Base-by-base conservation (phyloP, 2,113 vertebrate species). In the Apteryx mantelli region DNA sequence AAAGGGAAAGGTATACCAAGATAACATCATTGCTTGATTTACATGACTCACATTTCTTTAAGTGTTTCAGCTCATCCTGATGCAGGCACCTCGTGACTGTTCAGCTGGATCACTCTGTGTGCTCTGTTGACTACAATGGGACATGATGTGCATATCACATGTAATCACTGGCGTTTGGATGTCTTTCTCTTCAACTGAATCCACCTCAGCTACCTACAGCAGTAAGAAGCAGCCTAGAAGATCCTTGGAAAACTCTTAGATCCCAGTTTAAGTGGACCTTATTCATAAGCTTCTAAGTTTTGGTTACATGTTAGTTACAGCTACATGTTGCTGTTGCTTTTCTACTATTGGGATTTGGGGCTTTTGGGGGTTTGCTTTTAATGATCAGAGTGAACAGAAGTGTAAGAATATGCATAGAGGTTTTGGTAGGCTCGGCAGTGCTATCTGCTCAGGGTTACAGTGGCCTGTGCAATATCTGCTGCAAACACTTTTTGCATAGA, bases 11-110 rank as follows among this genome's bases (percentile, higher is more conserved):
- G 7, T 36, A 9, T 42, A 21, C 46, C 76, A 46, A 2, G 12
- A 46, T 55, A 78, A 20, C 19, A 73, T 9, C 0, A 2, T 24
- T n/a, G 1, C 46, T 68, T 60, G 46, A 50, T 76, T 90, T 24
- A 55, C 0, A 0, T 21, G 9, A 42, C 14, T 82, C 1, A 1
- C 4, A 3, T 56, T 68, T 82, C 26, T 85, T 52, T 20, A 17
- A 86, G 8, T 18, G 10, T 61, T 42, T 82, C 82, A 48, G 25
- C 52, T 77, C 25, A 44, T 93, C 38, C 17, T 88, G 28, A 60
- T 32, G 2, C 60, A 77, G 32, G 82, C 84, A 69, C 73, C 56
- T 79, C 64, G 15, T 46, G 32, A 56, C 9, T 52, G 9, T 21
- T 85, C 28, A 68, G 7, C 18, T 79, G 34, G 1, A 20, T 55